Evolutionary conservation across 2,888 invertebrate species (phyloP).

Genomic region (Apamea sordens): DNA sequence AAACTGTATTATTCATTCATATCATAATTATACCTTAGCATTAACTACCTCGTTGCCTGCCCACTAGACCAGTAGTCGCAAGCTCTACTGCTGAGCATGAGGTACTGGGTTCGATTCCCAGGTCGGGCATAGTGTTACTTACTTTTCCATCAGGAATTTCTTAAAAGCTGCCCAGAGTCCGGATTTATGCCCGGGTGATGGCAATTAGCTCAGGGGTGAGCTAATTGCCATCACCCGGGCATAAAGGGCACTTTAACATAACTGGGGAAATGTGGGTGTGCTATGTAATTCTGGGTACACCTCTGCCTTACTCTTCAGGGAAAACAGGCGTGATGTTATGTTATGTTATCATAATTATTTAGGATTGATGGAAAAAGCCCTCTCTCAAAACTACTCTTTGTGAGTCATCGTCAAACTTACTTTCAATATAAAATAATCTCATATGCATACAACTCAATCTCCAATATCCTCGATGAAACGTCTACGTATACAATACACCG

Average conservation of each 20-base stretch:
- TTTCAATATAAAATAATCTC: background rate
- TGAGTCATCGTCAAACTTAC: background rate
- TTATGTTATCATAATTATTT: background rate
- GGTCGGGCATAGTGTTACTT: background rate
- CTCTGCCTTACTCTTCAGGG: background rate
- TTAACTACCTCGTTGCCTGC: background rate
- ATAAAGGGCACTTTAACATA: too few relatives aligned
- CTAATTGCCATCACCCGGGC: too few relatives aligned
- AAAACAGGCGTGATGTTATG: background rate
- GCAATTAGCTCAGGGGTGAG: too few relatives aligned
- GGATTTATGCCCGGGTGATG: background rate
- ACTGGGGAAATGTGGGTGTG: background rate
- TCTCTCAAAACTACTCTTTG: background rate
- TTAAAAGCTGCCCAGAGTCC: background rate
- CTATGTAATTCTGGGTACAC: background rate
- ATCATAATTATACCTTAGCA: background rate
- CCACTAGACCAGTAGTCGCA: background rate
- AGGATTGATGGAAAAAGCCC: background rate
- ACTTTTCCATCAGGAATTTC: background rate
- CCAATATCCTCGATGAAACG: conserved; percentile 33
- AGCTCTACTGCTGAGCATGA: background rate
- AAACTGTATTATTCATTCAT: background rate
- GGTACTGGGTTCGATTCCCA: background rate
- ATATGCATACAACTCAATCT: background rate
- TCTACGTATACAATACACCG: conserved; percentile 19